Conservation (phyloP, 2,113 vertebrate genomes). For the Halichoerus grypus region DNA sequence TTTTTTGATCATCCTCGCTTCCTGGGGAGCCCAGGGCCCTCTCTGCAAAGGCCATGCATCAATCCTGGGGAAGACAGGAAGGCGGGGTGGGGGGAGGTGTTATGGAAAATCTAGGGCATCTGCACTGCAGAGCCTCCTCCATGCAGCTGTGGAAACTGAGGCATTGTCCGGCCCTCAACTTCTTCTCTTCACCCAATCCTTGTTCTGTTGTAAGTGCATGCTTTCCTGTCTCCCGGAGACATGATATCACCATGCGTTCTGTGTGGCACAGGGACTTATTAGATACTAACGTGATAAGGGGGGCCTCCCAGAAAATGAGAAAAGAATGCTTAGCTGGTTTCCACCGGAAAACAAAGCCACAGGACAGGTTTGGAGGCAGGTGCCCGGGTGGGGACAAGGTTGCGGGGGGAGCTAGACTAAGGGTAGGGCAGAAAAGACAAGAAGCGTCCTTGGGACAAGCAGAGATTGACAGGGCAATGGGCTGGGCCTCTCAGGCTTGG, state of each 20-base stretch:
- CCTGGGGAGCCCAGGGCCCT: not conserved
- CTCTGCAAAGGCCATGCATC: conserved; percentile 70
- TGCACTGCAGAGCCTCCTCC: fast-evolving
- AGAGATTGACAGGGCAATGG: not conserved
- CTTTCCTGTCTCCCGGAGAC: not conserved
- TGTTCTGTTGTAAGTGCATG: not conserved
- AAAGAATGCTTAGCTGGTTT: not conserved
- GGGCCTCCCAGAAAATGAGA: not conserved
- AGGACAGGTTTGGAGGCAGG: not conserved
- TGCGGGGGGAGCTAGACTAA: not conserved
- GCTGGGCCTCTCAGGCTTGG: no score
- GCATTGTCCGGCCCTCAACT: not conserved
- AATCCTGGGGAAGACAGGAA: not conserved
- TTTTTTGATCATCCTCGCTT: conserved; percentile 5
- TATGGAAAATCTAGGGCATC: not conserved
- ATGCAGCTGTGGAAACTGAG: conserved; percentile 54
- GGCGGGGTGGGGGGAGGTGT: not conserved
- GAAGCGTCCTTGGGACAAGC: not conserved
- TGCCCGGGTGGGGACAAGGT: not conserved
- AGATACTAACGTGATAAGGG: not conserved
- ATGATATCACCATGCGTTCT: not conserved
- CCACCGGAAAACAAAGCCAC: not conserved
- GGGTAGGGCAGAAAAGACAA: not conserved
- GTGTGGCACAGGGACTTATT: not conserved
- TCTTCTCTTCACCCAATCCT: not conserved